These are phyloP conservation scores for Cheilinus undulatus DNA, from an alignment of 2,113 vertebrate genomes.

Conservation along the genomic window DNA sequence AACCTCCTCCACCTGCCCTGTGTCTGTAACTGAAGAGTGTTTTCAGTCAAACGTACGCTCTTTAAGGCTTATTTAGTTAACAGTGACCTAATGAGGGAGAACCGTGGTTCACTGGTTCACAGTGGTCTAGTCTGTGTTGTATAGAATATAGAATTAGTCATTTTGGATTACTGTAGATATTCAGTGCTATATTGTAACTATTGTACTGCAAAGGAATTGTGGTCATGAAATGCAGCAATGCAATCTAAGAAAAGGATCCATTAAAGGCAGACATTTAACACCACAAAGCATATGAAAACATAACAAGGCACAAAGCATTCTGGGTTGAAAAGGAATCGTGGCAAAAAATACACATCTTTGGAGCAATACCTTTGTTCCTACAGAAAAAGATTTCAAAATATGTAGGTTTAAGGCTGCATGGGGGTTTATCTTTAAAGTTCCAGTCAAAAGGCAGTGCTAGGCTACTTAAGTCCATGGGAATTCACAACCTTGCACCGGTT, in stretches of 20 bases:
- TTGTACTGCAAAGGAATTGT: too few species aligned
- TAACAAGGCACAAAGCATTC: not conserved
- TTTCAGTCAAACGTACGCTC: too few species aligned
- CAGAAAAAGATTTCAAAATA: not conserved
- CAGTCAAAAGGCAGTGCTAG: slow-evolving; percentile 59
- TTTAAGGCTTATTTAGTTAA: too few species aligned
- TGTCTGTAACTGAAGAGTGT: too few species aligned
- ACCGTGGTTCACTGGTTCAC: too few species aligned
- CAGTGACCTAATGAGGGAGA: too few species aligned
- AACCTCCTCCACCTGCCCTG: too few species aligned
- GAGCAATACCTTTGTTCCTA: not conserved
- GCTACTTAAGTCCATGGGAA: slow-evolving; percentile 71
- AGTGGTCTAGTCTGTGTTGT: too few species aligned
- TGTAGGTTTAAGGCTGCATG: slow-evolving; percentile 26
- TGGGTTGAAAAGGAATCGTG: not conserved
- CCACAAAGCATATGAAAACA: not conserved
- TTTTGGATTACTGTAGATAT: too few species aligned
- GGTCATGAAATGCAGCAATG: not conserved
- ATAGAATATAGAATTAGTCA: too few species aligned
- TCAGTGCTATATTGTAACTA: too few species aligned
- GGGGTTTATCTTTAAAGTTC: slow-evolving; percentile 52
- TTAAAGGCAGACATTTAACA: not conserved
- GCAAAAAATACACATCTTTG: not conserved
- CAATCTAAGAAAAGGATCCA: not conserved
- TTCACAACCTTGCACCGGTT: slow-evolving; percentile 69